Percentiles rank a stretch among this genome's conserved stretches.
These are phyloP conservation scores for Nesogale talazaci DNA, from an alignment of 2,113 vertebrate genomes.

Conservation along the genomic window DNA sequence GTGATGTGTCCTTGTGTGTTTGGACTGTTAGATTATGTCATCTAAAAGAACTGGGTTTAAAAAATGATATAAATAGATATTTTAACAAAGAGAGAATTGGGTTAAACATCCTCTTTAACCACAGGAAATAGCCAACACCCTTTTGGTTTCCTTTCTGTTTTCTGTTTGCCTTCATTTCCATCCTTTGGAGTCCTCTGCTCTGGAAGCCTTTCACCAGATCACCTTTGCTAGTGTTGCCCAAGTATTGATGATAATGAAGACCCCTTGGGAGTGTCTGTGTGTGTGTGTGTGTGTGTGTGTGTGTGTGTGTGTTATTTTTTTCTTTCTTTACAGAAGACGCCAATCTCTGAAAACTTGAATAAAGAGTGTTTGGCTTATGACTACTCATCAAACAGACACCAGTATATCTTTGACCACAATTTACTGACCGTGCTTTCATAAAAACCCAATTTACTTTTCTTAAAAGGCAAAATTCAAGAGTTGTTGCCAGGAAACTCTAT, in stretches of 20 bases:
- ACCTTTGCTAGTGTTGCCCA: too few relatives aligned
- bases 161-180: not conserved
- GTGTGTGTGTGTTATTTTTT: not conserved
- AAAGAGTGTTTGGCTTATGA: not conserved
- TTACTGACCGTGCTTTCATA: not conserved
- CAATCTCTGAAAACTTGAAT: not conserved
- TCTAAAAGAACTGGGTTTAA: too few relatives aligned
- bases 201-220: not conserved
- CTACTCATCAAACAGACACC: not conserved
- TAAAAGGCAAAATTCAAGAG: constrained; percentile 93
- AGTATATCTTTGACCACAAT: not conserved
- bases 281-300: too few relatives aligned
- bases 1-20: too few relatives aligned
- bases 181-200: not conserved
- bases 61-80: too few relatives aligned
- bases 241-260: not conserved
- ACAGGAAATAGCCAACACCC: fast-evolving
- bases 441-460: not conserved
- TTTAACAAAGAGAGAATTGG: too few relatives aligned
- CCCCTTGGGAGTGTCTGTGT: too few relatives aligned
- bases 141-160: not conserved
- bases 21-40: too few relatives aligned
- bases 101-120: not conserved
- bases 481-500: constrained; percentile 86
- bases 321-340: not conserved